Evolutionary conservation across 2,888 invertebrate species (phyloP).

Genomic region (Protonemura montana): DNA sequence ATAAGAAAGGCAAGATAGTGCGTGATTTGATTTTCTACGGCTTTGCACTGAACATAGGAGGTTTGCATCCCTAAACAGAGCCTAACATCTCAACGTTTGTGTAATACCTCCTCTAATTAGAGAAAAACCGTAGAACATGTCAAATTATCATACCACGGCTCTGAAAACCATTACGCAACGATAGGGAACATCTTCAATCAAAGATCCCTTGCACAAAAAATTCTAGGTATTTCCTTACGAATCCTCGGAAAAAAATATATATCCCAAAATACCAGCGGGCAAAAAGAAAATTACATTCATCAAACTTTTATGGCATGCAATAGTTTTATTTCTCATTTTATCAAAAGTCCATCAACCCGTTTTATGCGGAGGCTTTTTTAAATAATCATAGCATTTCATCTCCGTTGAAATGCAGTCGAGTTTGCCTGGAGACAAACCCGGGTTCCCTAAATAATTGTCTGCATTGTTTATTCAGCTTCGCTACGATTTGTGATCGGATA

Average conservation of each 20-base stretch:
- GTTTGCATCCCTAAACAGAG: no score
- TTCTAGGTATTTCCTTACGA: no score
- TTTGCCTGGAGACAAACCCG: not conserved
- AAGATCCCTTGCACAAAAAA: no score
- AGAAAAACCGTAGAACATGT: no score
- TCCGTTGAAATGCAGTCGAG: not conserved
- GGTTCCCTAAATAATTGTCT: not conserved
- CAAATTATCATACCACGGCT: no score
- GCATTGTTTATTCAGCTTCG: not conserved
- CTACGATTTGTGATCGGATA: not conserved
- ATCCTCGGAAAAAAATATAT: not conserved
- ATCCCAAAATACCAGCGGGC: not conserved
- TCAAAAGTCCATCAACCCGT: not conserved
- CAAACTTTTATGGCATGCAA: not conserved
- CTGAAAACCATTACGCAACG: no score
- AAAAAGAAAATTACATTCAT: not conserved
- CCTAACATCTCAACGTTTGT: no score
- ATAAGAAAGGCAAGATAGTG: no score
- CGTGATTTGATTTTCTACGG: no score
- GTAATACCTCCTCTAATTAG: no score
- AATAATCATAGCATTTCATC: not conserved
- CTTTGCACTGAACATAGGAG: no score
- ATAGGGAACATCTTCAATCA: no score
- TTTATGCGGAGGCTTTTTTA: not conserved
- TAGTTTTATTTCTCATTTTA: not conserved